Base-by-base conservation (phyloP, 2,113 vertebrate species). In the Sinosuthora webbiana region DNA sequence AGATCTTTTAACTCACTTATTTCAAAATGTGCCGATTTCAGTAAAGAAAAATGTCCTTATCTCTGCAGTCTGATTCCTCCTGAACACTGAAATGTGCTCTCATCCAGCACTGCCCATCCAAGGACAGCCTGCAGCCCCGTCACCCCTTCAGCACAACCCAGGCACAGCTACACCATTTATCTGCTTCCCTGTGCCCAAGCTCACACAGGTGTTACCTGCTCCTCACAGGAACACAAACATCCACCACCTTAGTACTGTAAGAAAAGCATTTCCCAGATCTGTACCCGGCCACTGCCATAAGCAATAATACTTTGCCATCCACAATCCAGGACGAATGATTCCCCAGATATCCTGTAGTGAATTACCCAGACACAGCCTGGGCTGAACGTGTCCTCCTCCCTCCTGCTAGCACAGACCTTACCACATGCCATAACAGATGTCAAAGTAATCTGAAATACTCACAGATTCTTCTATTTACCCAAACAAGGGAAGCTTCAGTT, bases 381-480 rank as follows among this genome's bases (percentile, higher is more conserved):
- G 9, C 12, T 71, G 74, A 73, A 49, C 3, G 1, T 28, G 59
- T 52, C 73, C 87, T 42, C 42, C 83, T 44, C 23, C 87, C 79
- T 86, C 93, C 95, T 1, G 10, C 85, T 52, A 81, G 75, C 5
- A 59, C 92, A 95, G 90, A 56, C 76, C 93, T 31, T 65, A 76
- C 82, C 90, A 85, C 78, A 24, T 60, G 92, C 76, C 64, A 8
- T 3, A 93, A 33, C 64, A 87, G 86, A 74, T 87, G 71, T 62
- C 53, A 64, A 62, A 76, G 73, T 52, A 23, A n/a, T 70, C 13
- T 33, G 41, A 90, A 88, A 91, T 33, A 80, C 74, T 93, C 74
- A 82, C 71, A 88, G 89, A 95, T 74, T 88, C 76, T 74, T 63
- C 76, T 77, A 30, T 92, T 93, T 94, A 93, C 70, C 41, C 85